Percentiles rank a stretch among this genome's conserved stretches.
These are phyloP conservation scores for Antitype chi DNA, from an alignment of 2,888 invertebrate genomes.

Conservation along the genomic window DNA sequence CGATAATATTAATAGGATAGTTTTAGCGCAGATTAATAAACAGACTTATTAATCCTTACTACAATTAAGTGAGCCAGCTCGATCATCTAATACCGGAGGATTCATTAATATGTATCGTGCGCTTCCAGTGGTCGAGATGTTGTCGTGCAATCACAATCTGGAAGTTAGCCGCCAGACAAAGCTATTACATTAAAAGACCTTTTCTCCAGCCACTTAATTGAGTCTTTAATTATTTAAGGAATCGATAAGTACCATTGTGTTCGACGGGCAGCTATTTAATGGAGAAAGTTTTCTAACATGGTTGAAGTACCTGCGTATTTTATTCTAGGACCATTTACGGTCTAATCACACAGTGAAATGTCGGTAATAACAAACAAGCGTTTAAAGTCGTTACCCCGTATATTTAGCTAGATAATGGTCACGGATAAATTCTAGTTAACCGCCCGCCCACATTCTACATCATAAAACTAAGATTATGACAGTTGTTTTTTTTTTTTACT, in stretches of 20 bases:
- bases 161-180: constrained; percentile 62
- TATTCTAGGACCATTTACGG: constrained; percentile 61
- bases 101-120: constrained; percentile 64
- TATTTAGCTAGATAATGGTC: constrained; percentile 35
- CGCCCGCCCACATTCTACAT: constrained; percentile 20
- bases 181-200: constrained; percentile 70
- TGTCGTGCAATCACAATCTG: constrained; percentile 58
- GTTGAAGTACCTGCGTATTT: constrained; percentile 29
- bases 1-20: constrained; percentile 1
- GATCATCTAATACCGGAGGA: constrained; percentile 14
- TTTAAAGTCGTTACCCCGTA: constrained; percentile 47
- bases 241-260: constrained; percentile 68
- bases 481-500: constrained; percentile 11
- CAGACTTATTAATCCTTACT: constrained; percentile 42
- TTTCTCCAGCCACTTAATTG: constrained; percentile 71
- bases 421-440: constrained; percentile 16
- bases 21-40: constrained; percentile 38
- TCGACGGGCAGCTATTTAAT: constrained; percentile 67
- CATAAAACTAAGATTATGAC: constrained; percentile 23
- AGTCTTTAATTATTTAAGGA: constrained; percentile 77
- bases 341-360: constrained; percentile 59
- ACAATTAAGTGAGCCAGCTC: constrained; percentile 41
- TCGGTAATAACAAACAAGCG: constrained; percentile 58
- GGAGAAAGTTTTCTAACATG: constrained; percentile 69
- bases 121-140: constrained; percentile 49